Conservation (phyloP, 1,140 invertebrate species). For the Leptinotarsa texana region DNA sequence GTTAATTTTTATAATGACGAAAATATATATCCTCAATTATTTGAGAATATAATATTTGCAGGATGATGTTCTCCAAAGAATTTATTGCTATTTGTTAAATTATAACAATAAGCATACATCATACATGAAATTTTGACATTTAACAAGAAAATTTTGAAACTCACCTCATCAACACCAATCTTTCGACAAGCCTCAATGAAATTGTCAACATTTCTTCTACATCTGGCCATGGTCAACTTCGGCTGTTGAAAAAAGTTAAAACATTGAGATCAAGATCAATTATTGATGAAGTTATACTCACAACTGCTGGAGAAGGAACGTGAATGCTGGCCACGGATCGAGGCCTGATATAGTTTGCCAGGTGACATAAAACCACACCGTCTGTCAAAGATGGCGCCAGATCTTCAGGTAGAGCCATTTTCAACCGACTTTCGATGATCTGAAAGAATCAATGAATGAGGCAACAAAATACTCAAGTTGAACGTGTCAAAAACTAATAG, state of each 20-base stretch:
- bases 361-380: constrained; percentile 91
- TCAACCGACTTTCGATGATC: constrained; percentile 88
- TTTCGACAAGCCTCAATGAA: constrained; percentile 91
- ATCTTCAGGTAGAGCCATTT: constrained; percentile 87
- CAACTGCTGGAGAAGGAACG: constrained; percentile 91
- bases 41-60: too few relatives aligned
- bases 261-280: neutral
- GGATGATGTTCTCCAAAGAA: too few relatives aligned
- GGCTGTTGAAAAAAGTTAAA: constrained; percentile 69
- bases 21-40: too few relatives aligned
- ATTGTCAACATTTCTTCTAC: constrained; percentile 92
- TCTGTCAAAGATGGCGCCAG: constrained; percentile 84
- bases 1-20: too few relatives aligned
- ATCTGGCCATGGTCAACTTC: constrained; percentile 90
- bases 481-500: neutral
- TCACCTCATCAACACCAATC: constrained; percentile 93
- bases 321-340: constrained; percentile 90
- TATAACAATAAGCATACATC: too few relatives aligned
- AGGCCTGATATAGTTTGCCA: constrained; percentile 89
- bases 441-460: constrained; percentile 55
- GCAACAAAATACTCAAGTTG: neutral
- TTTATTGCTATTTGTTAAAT: too few relatives aligned
- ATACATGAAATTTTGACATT: too few relatives aligned
- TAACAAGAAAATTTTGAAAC: constrained; percentile 46
- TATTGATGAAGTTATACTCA: constrained; percentile 60